Evolutionary conservation across 2,888 invertebrate genomes (phyloP).

Genomic region (Drosophila koepferae): DNA sequence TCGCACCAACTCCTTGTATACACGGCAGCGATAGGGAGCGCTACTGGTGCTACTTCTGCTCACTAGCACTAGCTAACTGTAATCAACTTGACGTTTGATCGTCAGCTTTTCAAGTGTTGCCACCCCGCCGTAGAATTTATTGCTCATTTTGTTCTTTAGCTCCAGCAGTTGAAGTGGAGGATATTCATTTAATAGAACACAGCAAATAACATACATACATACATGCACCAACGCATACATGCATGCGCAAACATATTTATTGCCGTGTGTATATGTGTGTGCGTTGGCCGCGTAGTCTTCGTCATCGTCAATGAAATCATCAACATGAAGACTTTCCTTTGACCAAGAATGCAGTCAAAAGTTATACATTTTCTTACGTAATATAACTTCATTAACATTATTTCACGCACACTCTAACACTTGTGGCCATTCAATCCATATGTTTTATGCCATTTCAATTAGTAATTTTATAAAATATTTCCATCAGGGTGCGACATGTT

Average conservation of each 20-base stretch:
- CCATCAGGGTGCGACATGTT: conserved; percentile 82
- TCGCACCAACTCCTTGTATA: conserved; percentile 38
- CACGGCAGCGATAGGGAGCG: conserved; percentile 24
- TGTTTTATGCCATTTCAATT: conserved; percentile 57
- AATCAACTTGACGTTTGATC: conserved; percentile 55
- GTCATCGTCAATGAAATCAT: conserved; percentile 81
- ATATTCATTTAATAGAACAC: conserved; percentile 36
- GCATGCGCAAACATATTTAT: conserved; percentile 6
- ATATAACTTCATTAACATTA: conserved; percentile 62
- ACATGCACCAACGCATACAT: conserved; percentile 18
- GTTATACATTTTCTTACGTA: conserved; percentile 73
- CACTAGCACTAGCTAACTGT: conserved; percentile 5
- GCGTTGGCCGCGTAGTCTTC: conserved; percentile 54
- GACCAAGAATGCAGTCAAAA: conserved; percentile 60
- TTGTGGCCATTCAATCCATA: conserved; percentile 37
- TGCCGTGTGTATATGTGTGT: conserved; percentile 26
- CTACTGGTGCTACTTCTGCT: conserved; percentile 15
- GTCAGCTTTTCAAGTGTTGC: conserved; percentile 35
- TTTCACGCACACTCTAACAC: conserved; percentile 72
- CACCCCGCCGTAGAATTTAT: conserved; percentile 28
- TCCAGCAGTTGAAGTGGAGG: conserved; percentile 47
- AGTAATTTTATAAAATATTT: conserved; percentile 74
- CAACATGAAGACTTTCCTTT: conserved; percentile 54
- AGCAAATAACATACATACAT: conserved; percentile 47
- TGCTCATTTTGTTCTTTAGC: conserved; percentile 29